Percentiles rank a stretch among this genome's conserved stretches.
phyloP scores from a whole-genome alignment of 2,113 vertebrate genomes.

The Cyanoliseus patagonus region DNA sequence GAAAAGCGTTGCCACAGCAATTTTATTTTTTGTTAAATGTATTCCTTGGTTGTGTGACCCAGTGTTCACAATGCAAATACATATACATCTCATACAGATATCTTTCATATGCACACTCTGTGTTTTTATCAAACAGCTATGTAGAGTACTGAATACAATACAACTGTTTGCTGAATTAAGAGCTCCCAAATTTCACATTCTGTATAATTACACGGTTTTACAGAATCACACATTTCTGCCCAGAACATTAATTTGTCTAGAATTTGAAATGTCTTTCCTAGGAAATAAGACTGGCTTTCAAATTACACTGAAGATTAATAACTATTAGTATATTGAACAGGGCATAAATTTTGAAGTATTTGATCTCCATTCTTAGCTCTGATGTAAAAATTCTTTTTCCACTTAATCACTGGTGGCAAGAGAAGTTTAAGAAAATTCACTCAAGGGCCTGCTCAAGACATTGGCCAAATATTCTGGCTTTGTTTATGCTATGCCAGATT shows the following conservation, averaged over 20 bases:
- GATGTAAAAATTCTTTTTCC: neutral
- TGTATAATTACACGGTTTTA: neutral
- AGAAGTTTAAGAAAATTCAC: neutral
- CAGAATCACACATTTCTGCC: neutral
- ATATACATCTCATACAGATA: neutral
- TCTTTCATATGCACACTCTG: neutral
- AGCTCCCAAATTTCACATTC: neutral
- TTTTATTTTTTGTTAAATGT: neutral
- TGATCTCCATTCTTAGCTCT: neutral
- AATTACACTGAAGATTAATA: neutral
- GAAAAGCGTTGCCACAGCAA: constrained; percentile 6
- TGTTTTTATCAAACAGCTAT: neutral
- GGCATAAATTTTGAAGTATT: neutral
- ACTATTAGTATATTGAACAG: neutral
- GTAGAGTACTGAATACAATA: neutral
- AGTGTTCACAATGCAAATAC: neutral
- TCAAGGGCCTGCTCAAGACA: neutral
- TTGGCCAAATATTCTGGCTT: neutral
- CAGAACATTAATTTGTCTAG: neutral
- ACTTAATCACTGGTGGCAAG: neutral
- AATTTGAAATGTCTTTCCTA: neutral
- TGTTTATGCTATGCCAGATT: neutral
- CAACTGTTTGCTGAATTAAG: neutral
- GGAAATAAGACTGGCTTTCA: neutral
- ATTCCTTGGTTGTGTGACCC: neutral